A percentile compares a stretch with the other conserved stretches of the same genome.
Conservation (phyloP, 2,113 vertebrate species). For the Rhinolophus sinicus region DNA sequence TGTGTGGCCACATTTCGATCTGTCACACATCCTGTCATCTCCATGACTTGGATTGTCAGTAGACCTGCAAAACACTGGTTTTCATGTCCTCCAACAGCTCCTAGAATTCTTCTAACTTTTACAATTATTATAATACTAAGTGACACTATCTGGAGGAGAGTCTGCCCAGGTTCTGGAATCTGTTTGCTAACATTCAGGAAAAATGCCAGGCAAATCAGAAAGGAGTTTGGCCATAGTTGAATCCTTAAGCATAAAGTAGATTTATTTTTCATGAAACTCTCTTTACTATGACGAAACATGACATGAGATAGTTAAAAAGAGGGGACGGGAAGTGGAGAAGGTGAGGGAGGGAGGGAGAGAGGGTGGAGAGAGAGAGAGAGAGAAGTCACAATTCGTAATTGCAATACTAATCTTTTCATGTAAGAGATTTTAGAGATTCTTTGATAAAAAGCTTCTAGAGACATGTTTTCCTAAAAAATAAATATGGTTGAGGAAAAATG, state of each 20-base stretch:
- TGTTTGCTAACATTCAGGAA: conserved; percentile 1
- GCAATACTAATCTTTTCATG: neutral
- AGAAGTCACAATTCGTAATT: neutral
- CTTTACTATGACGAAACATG: conserved; percentile 36
- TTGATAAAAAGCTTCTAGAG: neutral
- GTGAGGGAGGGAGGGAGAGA: neutral
- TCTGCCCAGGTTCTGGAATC: conserved; percentile 13
- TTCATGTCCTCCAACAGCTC: neutral
- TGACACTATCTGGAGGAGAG: neutral
- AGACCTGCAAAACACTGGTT: neutral
- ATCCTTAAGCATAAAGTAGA: neutral
- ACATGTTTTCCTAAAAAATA: conserved; percentile 7
- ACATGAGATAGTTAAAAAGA: neutral
- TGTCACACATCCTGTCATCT: neutral
- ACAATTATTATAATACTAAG: neutral
- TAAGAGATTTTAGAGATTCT: neutral
- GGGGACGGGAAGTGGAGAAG: neutral
- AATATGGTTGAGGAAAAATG: neutral
- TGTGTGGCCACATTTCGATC: neutral
- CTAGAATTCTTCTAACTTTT: neutral
- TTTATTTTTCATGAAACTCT: conserved; percentile 19
- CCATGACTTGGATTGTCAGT: neutral
- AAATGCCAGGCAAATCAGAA: conserved; percentile 12
- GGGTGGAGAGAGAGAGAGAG: neutral
- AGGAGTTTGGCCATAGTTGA: neutral